These are phyloP conservation scores for Etheostoma cragini DNA, from an alignment of 2,113 vertebrate species.

Conservation along the genomic window DNA sequence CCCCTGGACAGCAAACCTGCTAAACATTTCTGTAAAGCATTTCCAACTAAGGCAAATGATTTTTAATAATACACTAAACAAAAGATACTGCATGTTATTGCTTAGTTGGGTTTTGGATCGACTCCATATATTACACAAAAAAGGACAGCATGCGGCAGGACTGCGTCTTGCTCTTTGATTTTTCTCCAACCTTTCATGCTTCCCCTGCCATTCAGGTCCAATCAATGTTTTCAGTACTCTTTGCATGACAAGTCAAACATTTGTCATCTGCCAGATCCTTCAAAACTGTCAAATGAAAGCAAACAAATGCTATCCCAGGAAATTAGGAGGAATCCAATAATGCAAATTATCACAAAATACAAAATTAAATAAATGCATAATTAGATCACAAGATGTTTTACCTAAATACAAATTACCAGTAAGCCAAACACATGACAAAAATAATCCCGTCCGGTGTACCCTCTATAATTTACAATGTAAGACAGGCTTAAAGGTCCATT, in stretches of 20 bases:
- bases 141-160: not conserved
- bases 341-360: not conserved
- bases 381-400: slow-evolving; percentile 7
- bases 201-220: slow-evolving; percentile 49
- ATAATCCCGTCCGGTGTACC: not conserved
- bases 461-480: not conserved
- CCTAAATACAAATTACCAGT: slow-evolving; percentile 3
- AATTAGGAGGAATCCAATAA: not conserved
- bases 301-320: slow-evolving; percentile 64
- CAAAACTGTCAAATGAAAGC: slow-evolving; percentile 58
- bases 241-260: slow-evolving; percentile 57
- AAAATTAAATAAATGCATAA: slow-evolving; percentile 20
- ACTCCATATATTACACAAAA: slow-evolving; percentile 1
- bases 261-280: slow-evolving; percentile 56
- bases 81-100: not conserved
- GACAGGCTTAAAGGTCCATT: not conserved
- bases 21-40: slow-evolving; percentile 17
- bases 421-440: not conserved
- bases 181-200: slow-evolving; percentile 45
- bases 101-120: not conserved
- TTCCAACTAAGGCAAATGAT: slow-evolving; percentile 17
- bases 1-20: slow-evolving; percentile 21
- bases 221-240: slow-evolving; percentile 46
- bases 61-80: not conserved
- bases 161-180: slow-evolving; percentile 17